Evolutionary conservation across 1,140 invertebrate species (phyloP), one percentile per base, ranked within the genome.

Genomic region (Druon quercuslanigerum): DNA sequence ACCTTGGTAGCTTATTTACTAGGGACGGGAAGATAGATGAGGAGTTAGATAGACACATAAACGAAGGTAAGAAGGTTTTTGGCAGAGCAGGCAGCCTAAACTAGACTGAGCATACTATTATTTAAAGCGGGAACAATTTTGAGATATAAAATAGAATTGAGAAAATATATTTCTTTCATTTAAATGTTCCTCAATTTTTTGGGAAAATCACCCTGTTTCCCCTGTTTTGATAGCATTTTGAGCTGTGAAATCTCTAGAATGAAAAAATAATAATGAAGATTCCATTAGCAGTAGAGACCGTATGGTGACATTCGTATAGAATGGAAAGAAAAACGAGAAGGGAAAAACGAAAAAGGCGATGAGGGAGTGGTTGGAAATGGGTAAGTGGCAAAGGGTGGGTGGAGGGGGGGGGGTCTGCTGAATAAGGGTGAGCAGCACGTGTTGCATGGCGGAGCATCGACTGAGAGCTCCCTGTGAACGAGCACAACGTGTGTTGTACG

Each of bases 381-480:
- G 17, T 6, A 17, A 5, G 20, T 3, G 20, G 20, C 20, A 25
- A 25, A 25, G 20, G 57, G n/a, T n/a, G 25, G 12, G 7, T 19
- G 57, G 20, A 3, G 3, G 16, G 16, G 19, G 33, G 56, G 33
- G 25, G 14, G 14, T 40, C 57, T 66, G 57, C 57, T 66, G 57
- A 66, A 25, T 66, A 66, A 66, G 57, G 57, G 57, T 66, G 57
- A 11, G 40, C 40, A 66, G 57, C 57, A 66, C 57, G 57, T 66
- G 57, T 66, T 66, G 57, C 57, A 66, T 66, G 57, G 25, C 57
- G 57, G 25, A 33, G 57, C 57, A 66, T 66, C 57, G 57, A 33
- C 14, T 66, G 19, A 20, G 19, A 20, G 57, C 57, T 66, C 57
- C 57, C 25, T 66, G 57, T 66, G 57, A 66, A 66, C 57, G 57